phyloP scores from a whole-genome alignment of 1,140 invertebrate species.

The Rhizoglyphus robini region DNA sequence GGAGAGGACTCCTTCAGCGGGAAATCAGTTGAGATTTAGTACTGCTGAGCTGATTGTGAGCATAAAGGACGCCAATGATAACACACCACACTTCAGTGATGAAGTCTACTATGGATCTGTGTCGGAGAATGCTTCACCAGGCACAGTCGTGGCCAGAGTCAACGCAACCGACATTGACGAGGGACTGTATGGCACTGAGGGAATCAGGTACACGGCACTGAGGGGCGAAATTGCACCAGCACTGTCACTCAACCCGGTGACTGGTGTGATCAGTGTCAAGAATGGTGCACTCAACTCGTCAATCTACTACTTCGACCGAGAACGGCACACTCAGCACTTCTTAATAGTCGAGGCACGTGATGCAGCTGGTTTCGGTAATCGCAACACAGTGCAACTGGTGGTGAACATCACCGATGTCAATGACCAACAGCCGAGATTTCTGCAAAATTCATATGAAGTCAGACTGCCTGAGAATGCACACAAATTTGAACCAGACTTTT shows the following conservation, averaged over 20 bases:
- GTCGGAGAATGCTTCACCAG: slow-evolving; percentile 62
- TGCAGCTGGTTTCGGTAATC: slow-evolving; percentile 65
- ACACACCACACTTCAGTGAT: slow-evolving; percentile 73
- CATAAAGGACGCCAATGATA: slow-evolving; percentile 83
- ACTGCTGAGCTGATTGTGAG: slow-evolving; percentile 67
- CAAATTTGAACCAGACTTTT: slow-evolving; percentile 57
- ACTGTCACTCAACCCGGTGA: slow-evolving; percentile 59
- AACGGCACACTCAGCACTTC: slow-evolving; percentile 68
- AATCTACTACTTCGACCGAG: slow-evolving; percentile 63
- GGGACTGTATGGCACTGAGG: slow-evolving; percentile 64
- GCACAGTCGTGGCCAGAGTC: slow-evolving; percentile 59
- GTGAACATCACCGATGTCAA: slow-evolving; percentile 76
- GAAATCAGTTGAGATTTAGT: slow-evolving; percentile 34
- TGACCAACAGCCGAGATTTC: slow-evolving; percentile 67
- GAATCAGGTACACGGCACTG: slow-evolving; percentile 70
- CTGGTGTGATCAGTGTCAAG: slow-evolving; percentile 67
- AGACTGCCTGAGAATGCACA: slow-evolving; percentile 62
- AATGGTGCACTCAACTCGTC: slow-evolving; percentile 40
- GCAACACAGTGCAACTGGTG: slow-evolving; percentile 68
- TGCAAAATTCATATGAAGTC: slow-evolving; percentile 66
- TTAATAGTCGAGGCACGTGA: slow-evolving; percentile 82
- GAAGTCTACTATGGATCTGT: slow-evolving; percentile 45
- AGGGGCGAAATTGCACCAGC: slow-evolving; percentile 63
- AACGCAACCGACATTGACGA: slow-evolving; percentile 71
- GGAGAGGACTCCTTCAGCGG: slow-evolving; percentile 22